These are phyloP conservation scores for Gallinago stenura DNA, from an alignment of 2,797 vertebrate genomes.

Conservation along the genomic window DNA sequence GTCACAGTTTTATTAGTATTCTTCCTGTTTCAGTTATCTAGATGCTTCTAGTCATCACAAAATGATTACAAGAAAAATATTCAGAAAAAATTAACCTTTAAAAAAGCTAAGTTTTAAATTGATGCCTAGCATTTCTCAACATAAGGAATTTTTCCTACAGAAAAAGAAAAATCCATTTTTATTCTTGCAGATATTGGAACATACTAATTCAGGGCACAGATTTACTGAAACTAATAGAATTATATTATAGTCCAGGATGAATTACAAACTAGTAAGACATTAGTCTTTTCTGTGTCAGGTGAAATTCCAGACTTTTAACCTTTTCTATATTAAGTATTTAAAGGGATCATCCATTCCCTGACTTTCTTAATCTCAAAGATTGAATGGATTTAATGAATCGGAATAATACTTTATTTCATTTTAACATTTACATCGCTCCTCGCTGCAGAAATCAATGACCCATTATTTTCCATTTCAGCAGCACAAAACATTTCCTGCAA, in stretches of 20 bases:
- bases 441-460: not conserved
- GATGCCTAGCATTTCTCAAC: not conserved
- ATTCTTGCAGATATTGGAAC: not conserved
- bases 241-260: not conserved
- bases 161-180: not conserved
- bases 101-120: accelerated
- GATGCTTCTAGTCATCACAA: not conserved
- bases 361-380: not conserved
- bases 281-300: not conserved
- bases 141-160: not conserved
- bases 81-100: not conserved
- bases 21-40: not conserved
- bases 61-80: not conserved
- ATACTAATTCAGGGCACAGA: not conserved
- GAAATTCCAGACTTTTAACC: not conserved
- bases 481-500: not conserved
- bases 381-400: not conserved
- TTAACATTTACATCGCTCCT: not conserved
- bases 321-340: not conserved
- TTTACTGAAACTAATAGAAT: not conserved
- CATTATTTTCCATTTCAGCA: not conserved
- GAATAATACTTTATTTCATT: not conserved
- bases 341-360: not conserved
- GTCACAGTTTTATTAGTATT: not conserved
- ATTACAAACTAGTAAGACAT: not conserved